Evolutionary conservation across 2,888 invertebrate species (phyloP).

Genomic region (Dynastes maya): DNA sequence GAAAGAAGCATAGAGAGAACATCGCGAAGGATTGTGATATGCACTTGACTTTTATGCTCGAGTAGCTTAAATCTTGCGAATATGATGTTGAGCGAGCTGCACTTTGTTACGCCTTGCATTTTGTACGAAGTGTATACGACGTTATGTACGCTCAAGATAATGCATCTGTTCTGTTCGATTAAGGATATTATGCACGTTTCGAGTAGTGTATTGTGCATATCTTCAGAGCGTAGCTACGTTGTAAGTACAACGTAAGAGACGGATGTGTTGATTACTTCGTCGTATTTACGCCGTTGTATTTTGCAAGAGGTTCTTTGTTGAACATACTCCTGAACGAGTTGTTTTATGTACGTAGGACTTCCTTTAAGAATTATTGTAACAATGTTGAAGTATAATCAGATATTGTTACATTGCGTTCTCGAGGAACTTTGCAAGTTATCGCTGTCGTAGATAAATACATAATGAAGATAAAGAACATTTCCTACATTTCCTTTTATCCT

Average conservation of each 20-base stretch:
- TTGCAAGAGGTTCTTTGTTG: conserved; percentile 29
- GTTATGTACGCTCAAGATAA: conserved; percentile 48
- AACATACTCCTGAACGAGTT: conserved; percentile 29
- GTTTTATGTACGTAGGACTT: conserved; percentile 23
- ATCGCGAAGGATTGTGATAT: conserved; percentile 3
- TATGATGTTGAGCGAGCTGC: conserved; percentile 36
- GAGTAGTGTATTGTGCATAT: conserved; percentile 22
- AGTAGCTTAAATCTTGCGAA: conserved; percentile 38
- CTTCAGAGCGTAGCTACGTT: neutral
- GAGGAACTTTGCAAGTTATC: no score
- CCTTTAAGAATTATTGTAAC: neutral
- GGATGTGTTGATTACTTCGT: conserved; percentile 33
- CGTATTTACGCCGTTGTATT: conserved; percentile 10
- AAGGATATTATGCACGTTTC: conserved; percentile 28
- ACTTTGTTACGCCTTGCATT: conserved; percentile 45
- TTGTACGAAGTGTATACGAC: conserved; percentile 27
- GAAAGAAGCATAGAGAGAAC: neutral
- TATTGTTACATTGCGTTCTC: neutral
- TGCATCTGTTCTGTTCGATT: conserved; percentile 44
- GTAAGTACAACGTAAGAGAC: neutral
- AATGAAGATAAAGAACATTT: no score
- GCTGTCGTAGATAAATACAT: no score
- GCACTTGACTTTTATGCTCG: conserved; percentile 41
- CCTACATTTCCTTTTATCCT: no score
- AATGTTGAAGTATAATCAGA: conserved; percentile 12